Evolutionary conservation across 1,140 invertebrate genomes (phyloP), one percentile per base, ranked within the genome.

Genomic region (Lycorma delicatula): DNA sequence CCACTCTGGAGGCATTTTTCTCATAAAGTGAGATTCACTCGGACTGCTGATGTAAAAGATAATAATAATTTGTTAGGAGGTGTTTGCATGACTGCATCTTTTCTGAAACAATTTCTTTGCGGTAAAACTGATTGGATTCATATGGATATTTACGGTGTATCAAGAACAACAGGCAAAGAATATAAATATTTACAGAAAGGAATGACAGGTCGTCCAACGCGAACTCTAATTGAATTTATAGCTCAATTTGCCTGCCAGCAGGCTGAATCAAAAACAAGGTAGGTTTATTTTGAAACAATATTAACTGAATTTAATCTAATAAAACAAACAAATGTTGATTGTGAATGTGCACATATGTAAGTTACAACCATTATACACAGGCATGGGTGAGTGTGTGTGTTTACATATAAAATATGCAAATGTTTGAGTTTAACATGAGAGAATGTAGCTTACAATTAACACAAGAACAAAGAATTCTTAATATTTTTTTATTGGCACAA

Each of bases 1-100:
- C 80, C 80, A 0, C 63, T 81, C 16, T 80, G 77, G 65, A 68
- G 74, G 20, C 71, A 73, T 60, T 81, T 74, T 64, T 71, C 69
- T 3, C 44, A 60, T 41, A 51, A 53, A 44, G 44, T 56, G 22
- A 56, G 27, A 13, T 23, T 48, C 13, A 29, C 22, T 26, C 2
- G 13, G 7, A n/a, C 25, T 22, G 54, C 41, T 16, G 54, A 56
- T 48, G 13, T 56, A 13, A 48, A 22, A 7, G 41, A 44, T 7
- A 44, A 16, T 3, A 22, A 16, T 44, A 16, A 16, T 7, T 16
- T 20, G 18, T 9, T 44, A 22, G 41, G 41, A 11, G 23, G 23
- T 44, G 9, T 22, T 4, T 44, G 41, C 23, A 16, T 16, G 23
- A 20, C 41, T 44, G 41, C 41, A 16, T 16, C 41, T 20, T 44